Base-by-base conservation (phyloP, 2,888 invertebrate genomes). In the Ischnura elegans region DNA sequence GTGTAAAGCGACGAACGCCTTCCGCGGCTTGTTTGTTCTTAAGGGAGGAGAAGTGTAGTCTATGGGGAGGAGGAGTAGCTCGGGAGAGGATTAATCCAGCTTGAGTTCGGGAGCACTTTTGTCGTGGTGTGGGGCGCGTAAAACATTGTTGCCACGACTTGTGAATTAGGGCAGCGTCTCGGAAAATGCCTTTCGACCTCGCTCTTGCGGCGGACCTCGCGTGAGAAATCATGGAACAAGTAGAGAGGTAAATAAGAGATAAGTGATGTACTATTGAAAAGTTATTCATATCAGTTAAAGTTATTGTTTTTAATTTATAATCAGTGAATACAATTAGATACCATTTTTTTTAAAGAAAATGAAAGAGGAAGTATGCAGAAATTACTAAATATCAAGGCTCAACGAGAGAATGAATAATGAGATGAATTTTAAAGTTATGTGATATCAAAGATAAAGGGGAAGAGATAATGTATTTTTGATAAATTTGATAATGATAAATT, bases 131-230 rank as follows among this genome's bases (percentile, higher is more conserved):
- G 61, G 36, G 16, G 25, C n/a, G 21, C 76, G 36, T 21, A 76
- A 76, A 76, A 76, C 76, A 36, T 76, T 76, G 76, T 76, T 76
- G 76, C 76, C 36, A 29, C 76, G 76, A 76, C 76, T 36, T 36
- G 76, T 76, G 76, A 76, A 76, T 76, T 76, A 76, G 76, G 36
- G 76, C 76, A 76, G 76, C 76, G 29, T 76, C 76, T 76, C 76
- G 76, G 76, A 76, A 76, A 76, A 76, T 76, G 29, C 76, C 76
- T 76, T 76, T 36, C 76, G 76, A 76, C 76, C 76, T 76, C 76
- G 29, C 25, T 10, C 76, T 36, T 36, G 29, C 76, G 5, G 5
- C 61, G 16, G 21, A 5, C 25, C 61, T 16, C 16, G 6, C 47
- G 8, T 16, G 8, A 47, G 16, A 47, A 16, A 16, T 16, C 25